phyloP scores from a whole-genome alignment of 2,797 vertebrate species.

The Myotis myotis region DNA sequence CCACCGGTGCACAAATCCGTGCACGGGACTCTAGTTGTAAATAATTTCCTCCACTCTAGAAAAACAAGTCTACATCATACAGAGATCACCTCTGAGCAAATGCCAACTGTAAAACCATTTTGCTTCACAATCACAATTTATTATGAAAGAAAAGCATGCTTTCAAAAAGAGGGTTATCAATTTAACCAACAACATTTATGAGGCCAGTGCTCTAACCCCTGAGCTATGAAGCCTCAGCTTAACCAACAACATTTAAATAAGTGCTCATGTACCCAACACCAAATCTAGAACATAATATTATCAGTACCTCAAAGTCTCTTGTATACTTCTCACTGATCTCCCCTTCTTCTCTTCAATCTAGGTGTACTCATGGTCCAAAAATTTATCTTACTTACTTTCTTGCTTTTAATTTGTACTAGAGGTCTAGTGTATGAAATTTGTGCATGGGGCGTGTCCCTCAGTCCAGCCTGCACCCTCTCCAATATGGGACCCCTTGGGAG shows the following conservation, averaged over 20 bases:
- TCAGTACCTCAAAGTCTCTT: neutral
- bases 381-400: neutral
- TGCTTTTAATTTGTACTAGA: neutral
- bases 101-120: neutral
- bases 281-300: neutral
- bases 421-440: too few species aligned
- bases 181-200: neutral
- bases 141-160: neutral
- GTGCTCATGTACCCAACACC: neutral
- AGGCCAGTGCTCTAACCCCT: too few species aligned
- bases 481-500: too few species aligned
- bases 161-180: neutral
- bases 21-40: neutral
- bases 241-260: neutral
- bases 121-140: neutral
- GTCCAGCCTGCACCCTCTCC: too few species aligned
- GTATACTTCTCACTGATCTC: neutral
- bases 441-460: too few species aligned
- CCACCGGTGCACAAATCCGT: too few species aligned
- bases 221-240: too few species aligned
- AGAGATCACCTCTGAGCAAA: neutral
- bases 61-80: neutral
- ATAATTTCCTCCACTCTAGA: neutral
- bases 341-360: neutral
- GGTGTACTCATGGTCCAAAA: neutral